Percentiles rank a stretch among this genome's conserved stretches.
These are phyloP conservation scores for Poeciliopsis turrubarensis DNA, from an alignment of 2,113 vertebrate species.

Conservation along the genomic window DNA sequence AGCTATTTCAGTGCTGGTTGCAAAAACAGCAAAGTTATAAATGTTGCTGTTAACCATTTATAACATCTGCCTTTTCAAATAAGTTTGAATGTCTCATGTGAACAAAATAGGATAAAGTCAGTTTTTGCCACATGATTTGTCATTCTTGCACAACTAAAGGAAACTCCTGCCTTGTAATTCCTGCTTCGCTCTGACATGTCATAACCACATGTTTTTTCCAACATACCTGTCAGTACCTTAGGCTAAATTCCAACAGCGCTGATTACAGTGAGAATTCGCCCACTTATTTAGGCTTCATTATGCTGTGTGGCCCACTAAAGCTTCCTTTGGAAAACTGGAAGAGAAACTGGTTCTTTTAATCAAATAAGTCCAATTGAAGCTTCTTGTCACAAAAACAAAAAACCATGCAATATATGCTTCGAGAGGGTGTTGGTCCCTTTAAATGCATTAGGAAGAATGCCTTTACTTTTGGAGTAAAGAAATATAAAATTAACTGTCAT, in stretches of 20 bases:
- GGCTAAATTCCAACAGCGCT: neutral
- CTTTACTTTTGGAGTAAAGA: neutral
- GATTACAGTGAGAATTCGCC: neutral
- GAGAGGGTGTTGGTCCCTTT: neutral
- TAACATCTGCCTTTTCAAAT: neutral
- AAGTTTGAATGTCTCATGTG: neutral
- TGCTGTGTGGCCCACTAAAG: neutral
- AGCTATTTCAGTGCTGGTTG: neutral
- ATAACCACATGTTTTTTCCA: neutral
- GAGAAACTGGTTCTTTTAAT: neutral
- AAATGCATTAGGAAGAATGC: neutral
- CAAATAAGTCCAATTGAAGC: neutral
- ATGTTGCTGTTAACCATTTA: neutral
- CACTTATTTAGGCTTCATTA: neutral
- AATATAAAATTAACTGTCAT: neutral
- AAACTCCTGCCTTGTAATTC: neutral
- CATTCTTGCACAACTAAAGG: neutral
- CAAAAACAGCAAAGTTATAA: neutral
- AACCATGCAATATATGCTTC: neutral
- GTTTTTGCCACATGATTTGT: neutral
- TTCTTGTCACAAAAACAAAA: neutral
- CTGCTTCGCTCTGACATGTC: slow-evolving; percentile 18
- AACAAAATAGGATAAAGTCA: neutral
- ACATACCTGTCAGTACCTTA: neutral
- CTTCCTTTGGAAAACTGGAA: neutral